phyloP scores from a whole-genome alignment of 2,888 invertebrate genomes.

The Patella depressa region DNA sequence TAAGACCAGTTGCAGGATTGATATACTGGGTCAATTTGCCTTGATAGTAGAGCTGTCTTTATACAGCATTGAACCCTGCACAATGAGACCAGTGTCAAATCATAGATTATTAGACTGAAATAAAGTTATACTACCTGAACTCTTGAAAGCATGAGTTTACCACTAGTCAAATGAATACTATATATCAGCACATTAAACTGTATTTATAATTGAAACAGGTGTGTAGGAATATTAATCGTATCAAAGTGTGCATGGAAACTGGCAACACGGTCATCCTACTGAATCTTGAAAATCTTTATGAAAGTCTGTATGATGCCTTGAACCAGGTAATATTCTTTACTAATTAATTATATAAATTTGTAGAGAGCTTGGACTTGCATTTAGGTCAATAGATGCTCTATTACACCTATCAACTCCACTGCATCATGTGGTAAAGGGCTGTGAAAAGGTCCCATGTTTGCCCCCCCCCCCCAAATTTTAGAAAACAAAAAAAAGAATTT shows the following conservation, averaged over 20 bases:
- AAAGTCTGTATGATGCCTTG: constrained; percentile 67
- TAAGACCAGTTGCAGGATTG: too few species aligned
- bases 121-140: neutral
- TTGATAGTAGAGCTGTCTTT: too few species aligned
- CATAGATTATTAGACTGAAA: neutral
- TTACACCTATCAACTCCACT: too few species aligned
- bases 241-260: constrained; percentile 68
- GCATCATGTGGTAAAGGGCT: too few species aligned
- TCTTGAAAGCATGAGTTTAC: neutral
- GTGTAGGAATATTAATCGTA: constrained; percentile 66
- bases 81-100: neutral
- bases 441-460: too few species aligned
- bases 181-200: neutral
- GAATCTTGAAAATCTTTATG: constrained; percentile 66
- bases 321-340: constrained; percentile 51
- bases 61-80: neutral
- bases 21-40: too few species aligned
- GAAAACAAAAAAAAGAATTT: too few species aligned
- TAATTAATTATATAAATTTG: too few species aligned
- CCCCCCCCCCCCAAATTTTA: too few species aligned
- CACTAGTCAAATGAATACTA: neutral
- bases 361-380: too few species aligned
- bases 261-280: constrained; percentile 64
- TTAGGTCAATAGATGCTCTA: too few species aligned
- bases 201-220: constrained; percentile 43